These are phyloP conservation scores for Syrphus vitripennis DNA, from an alignment of 2,888 invertebrate genomes.

Conservation along the genomic window DNA sequence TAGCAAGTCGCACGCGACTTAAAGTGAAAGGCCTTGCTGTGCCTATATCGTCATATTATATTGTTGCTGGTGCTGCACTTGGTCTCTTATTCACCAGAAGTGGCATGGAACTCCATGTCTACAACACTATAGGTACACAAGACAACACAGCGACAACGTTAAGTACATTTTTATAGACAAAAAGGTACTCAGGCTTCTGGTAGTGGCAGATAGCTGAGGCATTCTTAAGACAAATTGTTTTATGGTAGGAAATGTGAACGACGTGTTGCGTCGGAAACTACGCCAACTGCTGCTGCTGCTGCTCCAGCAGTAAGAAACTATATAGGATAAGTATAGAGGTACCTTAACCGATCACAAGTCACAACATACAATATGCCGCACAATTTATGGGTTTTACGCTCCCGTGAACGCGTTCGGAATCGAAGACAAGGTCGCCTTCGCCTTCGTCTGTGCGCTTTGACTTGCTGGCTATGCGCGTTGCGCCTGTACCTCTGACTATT, in stretches of 20 bases:
- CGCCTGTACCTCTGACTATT: background rate
- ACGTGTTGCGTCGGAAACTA: constrained; percentile 66
- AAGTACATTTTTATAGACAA: background rate
- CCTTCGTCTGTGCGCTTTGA: background rate
- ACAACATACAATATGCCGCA: constrained; percentile 38
- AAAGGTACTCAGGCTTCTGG: constrained; percentile 15
- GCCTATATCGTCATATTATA: background rate
- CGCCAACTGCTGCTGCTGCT: background rate
- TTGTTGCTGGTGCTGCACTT: constrained; percentile 11
- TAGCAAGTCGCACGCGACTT: constrained; percentile 67
- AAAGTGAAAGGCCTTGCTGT: constrained; percentile 68
- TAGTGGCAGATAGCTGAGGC: constrained; percentile 28
- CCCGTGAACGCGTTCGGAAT: constrained; percentile 64
- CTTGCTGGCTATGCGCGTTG: background rate
- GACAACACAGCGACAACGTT: background rate
- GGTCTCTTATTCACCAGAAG: constrained; percentile 13
- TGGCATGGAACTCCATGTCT: constrained; percentile 56
- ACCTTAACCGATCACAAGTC: constrained; percentile 44
- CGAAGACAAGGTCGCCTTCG: constrained; percentile 65
- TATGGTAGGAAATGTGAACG: constrained; percentile 66
- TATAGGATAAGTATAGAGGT: too few species aligned
- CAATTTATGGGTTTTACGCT: constrained; percentile 70
- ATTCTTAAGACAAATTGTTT: constrained; percentile 70
- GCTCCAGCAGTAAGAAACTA: background rate
- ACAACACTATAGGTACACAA: constrained; percentile 21